A percentile compares a stretch with the other conserved stretches of the same genome.
These are phyloP conservation scores for Apteryx owenii DNA, from an alignment of 2,113 vertebrate genomes.

Conservation along the genomic window DNA sequence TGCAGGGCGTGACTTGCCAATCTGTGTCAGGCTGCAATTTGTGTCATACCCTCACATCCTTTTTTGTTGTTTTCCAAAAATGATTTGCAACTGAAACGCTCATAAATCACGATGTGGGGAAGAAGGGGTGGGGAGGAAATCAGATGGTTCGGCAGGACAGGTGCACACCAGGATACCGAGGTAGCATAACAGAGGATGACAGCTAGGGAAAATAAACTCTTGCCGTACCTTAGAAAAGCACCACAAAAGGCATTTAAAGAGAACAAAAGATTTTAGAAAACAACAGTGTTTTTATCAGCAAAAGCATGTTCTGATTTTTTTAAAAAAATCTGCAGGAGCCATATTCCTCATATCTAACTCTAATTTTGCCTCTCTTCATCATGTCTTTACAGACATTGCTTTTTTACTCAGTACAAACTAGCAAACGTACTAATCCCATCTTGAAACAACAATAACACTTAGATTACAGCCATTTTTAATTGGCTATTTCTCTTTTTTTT, in stretches of 20 bases:
- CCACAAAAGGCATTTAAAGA: background rate
- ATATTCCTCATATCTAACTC: background rate
- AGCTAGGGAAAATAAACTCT: background rate
- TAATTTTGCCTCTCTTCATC: background rate
- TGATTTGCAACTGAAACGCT: background rate
- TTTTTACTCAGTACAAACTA: background rate
- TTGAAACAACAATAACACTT: background rate
- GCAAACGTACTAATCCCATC: background rate
- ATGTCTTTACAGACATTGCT: background rate
- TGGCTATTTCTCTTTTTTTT: background rate
- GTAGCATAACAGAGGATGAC: background rate
- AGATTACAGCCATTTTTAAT: background rate
- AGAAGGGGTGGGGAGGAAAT: accelerated
- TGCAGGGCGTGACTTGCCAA: background rate
- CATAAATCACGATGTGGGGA: background rate
- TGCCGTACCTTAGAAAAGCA: background rate
- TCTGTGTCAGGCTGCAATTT: background rate
- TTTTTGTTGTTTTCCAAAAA: background rate
- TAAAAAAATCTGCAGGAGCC: background rate
- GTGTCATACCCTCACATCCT: background rate
- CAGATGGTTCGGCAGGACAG: background rate
- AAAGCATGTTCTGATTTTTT: background rate
- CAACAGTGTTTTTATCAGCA: background rate
- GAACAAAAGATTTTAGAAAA: background rate
- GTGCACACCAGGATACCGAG: background rate